These are phyloP conservation scores for Drosophila suboccidentalis DNA, from an alignment of 2,888 invertebrate species.

Conservation along the genomic window DNA sequence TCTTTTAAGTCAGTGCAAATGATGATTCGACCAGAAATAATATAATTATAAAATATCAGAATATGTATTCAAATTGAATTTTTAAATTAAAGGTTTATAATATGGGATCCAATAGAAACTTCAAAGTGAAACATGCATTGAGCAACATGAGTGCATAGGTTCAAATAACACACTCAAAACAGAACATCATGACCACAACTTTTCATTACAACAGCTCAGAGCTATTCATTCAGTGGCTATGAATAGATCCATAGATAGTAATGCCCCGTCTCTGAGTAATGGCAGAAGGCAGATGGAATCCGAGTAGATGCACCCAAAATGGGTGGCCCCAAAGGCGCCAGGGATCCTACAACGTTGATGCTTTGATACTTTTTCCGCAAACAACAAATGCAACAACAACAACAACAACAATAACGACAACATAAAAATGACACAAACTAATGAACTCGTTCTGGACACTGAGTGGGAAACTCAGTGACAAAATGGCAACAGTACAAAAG, in stretches of 20 bases:
- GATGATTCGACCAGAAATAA: slow-evolving; percentile 8
- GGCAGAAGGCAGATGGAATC: slow-evolving; percentile 31
- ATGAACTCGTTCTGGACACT: slow-evolving; percentile 68
- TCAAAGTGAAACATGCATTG: slow-evolving; percentile 41
- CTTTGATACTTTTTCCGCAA: slow-evolving; percentile 28
- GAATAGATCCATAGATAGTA: slow-evolving; percentile 26
- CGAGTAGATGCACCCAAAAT: neutral
- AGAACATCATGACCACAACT: slow-evolving; percentile 58
- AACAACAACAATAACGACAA: slow-evolving; percentile 18
- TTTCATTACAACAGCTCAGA: slow-evolving; percentile 63
- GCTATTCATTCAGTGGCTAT: slow-evolving; percentile 44
- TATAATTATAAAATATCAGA: neutral
- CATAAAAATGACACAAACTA: slow-evolving; percentile 58
- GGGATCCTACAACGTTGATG: slow-evolving; percentile 1
- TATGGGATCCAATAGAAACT: slow-evolving; percentile 25
- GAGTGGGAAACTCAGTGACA: slow-evolving; percentile 39
- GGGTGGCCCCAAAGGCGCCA: slow-evolving; percentile 11
- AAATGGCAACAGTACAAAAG: slow-evolving; percentile 27
- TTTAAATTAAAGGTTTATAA: no score
- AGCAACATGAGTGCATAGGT: slow-evolving; percentile 36
- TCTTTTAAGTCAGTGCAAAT: no score
- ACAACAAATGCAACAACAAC: slow-evolving; percentile 20
- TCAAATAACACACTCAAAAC: slow-evolving; percentile 37
- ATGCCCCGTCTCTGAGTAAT: slow-evolving; percentile 27
- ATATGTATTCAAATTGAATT: no score